phyloP scores from a whole-genome alignment of 2,888 invertebrate genomes.

The Habroteleia sp. region DNA sequence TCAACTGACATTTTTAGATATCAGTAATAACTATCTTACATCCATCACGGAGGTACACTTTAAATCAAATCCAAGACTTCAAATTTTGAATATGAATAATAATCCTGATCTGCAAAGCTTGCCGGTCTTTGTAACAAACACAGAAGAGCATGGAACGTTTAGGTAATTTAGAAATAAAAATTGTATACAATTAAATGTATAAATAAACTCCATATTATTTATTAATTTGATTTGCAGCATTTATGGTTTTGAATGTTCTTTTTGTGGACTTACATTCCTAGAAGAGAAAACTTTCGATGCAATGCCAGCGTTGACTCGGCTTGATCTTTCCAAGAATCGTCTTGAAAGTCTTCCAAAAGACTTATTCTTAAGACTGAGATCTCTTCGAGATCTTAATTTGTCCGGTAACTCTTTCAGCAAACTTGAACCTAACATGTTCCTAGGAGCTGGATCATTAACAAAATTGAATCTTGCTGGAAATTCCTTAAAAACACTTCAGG shows the following conservation, averaged over 20 bases:
- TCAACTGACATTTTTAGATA: conserved; percentile 86
- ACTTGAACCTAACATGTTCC: conserved; percentile 85
- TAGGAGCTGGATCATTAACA: conserved; percentile 85
- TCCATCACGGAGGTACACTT: conserved; percentile 87
- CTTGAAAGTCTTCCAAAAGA: conserved; percentile 71
- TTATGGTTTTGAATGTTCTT: conserved; percentile 87
- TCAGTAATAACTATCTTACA: conserved; percentile 87
- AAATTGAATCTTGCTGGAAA: conserved; percentile 88
- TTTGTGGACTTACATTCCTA: conserved; percentile 86
- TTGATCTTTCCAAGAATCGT: conserved; percentile 86
- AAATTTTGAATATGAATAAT: conserved; percentile 87
- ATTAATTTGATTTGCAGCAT: conserved; percentile 79
- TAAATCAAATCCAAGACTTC: conserved; percentile 86
- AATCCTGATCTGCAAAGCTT: conserved; percentile 86
- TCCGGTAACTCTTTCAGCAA: conserved; percentile 86
- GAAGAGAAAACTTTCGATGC: conserved; percentile 86
- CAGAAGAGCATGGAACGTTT: conserved; percentile 74
- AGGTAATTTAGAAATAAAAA: conserved; percentile 70
- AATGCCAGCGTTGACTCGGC: conserved; percentile 86
- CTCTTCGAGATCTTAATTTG: conserved; percentile 87
- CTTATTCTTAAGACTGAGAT: conserved; percentile 81
- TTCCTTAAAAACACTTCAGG: conserved; percentile 85
- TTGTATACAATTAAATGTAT: background rate
- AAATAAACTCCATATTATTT: background rate
- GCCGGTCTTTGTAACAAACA: conserved; percentile 86